phyloP scores from a whole-genome alignment of 2,888 invertebrate genomes.

The Villa cingulata region DNA sequence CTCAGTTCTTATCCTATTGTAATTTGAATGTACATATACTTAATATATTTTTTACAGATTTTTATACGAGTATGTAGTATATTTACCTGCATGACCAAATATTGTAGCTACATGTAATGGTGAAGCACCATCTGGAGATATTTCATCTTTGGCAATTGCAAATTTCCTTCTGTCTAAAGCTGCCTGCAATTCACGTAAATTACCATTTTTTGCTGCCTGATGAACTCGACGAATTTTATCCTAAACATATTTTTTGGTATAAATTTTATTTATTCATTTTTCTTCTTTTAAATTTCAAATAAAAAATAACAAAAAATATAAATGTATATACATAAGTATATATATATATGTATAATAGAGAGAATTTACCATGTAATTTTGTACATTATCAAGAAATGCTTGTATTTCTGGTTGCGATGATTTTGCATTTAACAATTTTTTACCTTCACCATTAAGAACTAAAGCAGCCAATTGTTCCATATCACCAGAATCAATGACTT shows the following conservation, averaged over 20 bases:
- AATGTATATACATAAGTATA: neutral
- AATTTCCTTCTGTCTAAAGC: constrained; percentile 80
- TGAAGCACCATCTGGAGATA: constrained; percentile 70
- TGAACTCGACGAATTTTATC: constrained; percentile 83
- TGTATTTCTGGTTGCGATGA: constrained; percentile 66
- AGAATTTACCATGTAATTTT: constrained; percentile 64
- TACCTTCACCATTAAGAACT: constrained; percentile 79
- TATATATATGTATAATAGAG: neutral
- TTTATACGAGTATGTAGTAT: too few species aligned
- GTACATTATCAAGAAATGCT: constrained; percentile 75
- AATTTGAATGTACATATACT: too few species aligned
- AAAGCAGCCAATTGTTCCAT: constrained; percentile 82
- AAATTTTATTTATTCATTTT: neutral
- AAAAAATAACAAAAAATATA: constrained; percentile 6
- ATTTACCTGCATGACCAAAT: constrained; percentile 63
- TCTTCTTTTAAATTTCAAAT: neutral
- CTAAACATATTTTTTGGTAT: constrained; percentile 36
- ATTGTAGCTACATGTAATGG: constrained; percentile 77
- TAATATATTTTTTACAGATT: too few species aligned
- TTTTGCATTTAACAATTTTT: constrained; percentile 54
- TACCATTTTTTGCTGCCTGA: constrained; percentile 70
- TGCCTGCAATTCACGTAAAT: constrained; percentile 68
- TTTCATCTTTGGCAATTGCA: constrained; percentile 73
- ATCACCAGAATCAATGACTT: constrained; percentile 58
- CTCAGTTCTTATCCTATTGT: too few species aligned